These are phyloP conservation scores for Nomada hirtipes DNA, from an alignment of 2,888 invertebrate genomes.

Conservation along the genomic window DNA sequence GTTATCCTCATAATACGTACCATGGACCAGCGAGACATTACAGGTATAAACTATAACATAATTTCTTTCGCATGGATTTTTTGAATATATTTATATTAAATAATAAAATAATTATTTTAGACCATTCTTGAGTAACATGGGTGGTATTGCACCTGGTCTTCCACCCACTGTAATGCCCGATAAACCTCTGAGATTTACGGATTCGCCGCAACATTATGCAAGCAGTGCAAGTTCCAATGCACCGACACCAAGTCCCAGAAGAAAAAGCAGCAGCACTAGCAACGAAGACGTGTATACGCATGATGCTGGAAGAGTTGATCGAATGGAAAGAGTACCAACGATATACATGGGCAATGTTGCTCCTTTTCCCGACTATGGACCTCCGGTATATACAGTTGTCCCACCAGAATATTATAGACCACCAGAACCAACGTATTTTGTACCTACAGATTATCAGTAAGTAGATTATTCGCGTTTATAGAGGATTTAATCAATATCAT, in stretches of 20 bases:
- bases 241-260: slow-evolving; percentile 89
- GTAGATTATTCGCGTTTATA: slow-evolving; percentile 45
- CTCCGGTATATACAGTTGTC: slow-evolving; percentile 78
- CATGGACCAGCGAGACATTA: slow-evolving; percentile 93
- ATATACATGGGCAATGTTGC: slow-evolving; percentile 79
- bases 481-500: background rate
- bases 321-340: slow-evolving; percentile 80
- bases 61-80: background rate
- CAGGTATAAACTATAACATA: slow-evolving; percentile 81
- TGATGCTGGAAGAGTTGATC: slow-evolving; percentile 73
- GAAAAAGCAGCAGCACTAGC: slow-evolving; percentile 89
- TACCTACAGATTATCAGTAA: slow-evolving; percentile 80
- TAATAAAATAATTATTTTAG: slow-evolving; percentile 59
- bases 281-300: slow-evolving; percentile 88
- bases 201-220: slow-evolving; percentile 90
- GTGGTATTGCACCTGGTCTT: slow-evolving; percentile 79
- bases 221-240: slow-evolving; percentile 85
- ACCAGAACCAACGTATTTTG: slow-evolving; percentile 78
- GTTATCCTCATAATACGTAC: slow-evolving; percentile 94
- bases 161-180: slow-evolving; percentile 78
- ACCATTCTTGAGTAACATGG: slow-evolving; percentile 81
- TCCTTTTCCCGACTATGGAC: slow-evolving; percentile 79
- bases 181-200: slow-evolving; percentile 90
- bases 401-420: slow-evolving; percentile 79
- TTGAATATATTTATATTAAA: slow-evolving; percentile 6